Conservation (phyloP, 2,797 vertebrate genomes). For the Sebastes dallii region DNA sequence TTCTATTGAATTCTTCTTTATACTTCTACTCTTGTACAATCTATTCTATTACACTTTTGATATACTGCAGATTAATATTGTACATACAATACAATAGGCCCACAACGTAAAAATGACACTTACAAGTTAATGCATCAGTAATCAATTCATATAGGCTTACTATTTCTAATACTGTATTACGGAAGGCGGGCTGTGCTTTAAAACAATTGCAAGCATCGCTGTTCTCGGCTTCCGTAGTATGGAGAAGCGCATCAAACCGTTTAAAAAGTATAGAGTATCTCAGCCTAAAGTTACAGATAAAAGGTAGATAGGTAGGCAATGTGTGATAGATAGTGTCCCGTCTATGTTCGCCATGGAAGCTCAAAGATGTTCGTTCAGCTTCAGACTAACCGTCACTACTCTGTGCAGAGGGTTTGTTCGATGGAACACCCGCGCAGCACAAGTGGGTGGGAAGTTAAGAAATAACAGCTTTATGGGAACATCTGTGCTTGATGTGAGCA, state of each 20-base stretch:
- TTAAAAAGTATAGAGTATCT: too few species aligned
- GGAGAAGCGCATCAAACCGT: too few species aligned
- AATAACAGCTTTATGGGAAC: background rate
- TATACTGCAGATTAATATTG: background rate
- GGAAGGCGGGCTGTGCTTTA: too few species aligned
- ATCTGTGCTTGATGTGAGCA: too few species aligned
- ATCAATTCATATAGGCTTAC: background rate
- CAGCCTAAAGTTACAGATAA: too few species aligned
- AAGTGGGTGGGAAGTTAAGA: background rate
- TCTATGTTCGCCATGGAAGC: background rate
- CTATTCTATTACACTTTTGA: background rate
- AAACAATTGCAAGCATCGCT: too few species aligned
- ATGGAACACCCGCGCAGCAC: background rate
- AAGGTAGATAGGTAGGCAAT: too few species aligned
- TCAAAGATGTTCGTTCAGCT: background rate
- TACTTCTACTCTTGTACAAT: background rate
- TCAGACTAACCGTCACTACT: background rate
- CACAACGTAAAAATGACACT: background rate
- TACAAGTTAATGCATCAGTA: background rate
- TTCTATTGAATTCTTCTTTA: background rate
- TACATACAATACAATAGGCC: background rate
- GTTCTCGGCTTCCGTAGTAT: too few species aligned
- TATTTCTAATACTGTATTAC: background rate
- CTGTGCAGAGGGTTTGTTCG: background rate
- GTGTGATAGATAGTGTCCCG: constrained; percentile 3